These are phyloP conservation scores for Solen grandis DNA, from an alignment of 1,140 invertebrate species.

Conservation along the genomic window DNA sequence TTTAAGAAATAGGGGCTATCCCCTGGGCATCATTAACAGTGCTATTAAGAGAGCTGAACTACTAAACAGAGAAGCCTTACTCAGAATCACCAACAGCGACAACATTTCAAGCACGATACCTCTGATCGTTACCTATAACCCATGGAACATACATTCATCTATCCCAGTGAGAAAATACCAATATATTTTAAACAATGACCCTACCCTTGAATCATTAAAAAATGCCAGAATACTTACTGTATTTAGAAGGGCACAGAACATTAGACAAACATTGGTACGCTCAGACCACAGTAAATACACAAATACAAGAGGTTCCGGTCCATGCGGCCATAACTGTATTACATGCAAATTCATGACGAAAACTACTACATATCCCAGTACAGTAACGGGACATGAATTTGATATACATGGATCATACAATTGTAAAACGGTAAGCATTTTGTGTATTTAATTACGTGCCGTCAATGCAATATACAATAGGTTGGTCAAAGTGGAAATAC, in stretches of 20 bases:
- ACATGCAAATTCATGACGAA: background rate
- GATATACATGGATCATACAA: no score
- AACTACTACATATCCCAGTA: background rate
- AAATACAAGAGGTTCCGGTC: background rate
- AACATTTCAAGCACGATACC: background rate
- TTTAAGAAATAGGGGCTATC: background rate
- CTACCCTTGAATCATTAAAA: background rate
- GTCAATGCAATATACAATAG: no score
- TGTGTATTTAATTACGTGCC: no score
- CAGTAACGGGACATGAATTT: no score
- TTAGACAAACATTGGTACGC: background rate
- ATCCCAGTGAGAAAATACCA: background rate
- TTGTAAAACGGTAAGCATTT: no score
- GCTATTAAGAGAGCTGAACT: background rate
- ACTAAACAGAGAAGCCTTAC: background rate
- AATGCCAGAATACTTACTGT: no score
- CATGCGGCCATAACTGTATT: no score
- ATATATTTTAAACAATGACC: background rate
- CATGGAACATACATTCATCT: background rate
- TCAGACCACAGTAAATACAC: background rate
- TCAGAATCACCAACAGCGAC: background rate
- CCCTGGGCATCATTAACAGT: background rate
- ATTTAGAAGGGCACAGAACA: background rate
- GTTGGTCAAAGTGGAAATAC: no score
- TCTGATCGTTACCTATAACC: background rate